Evolutionary conservation across 2,113 vertebrate genomes (phyloP).

Genomic region (Serilophus lunatus): DNA sequence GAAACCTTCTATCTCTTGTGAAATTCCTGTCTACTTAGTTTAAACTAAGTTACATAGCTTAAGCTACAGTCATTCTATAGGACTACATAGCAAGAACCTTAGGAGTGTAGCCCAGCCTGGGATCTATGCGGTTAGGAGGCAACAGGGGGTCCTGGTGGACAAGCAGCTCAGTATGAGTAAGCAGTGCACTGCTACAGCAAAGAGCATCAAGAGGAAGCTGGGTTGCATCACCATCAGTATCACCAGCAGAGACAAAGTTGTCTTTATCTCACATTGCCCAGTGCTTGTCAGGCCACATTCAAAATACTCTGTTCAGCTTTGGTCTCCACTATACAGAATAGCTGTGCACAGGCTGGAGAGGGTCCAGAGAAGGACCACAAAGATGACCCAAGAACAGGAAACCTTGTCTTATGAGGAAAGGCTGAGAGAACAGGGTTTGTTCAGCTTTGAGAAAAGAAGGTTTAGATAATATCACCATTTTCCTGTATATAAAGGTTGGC

Average conservation of each 20-base stretch:
- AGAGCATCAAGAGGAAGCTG: background rate
- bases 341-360: background rate
- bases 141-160: background rate
- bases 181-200: rapidly evolving
- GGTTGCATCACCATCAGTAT: background rate
- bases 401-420: background rate
- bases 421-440: background rate
- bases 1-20: too few relatives aligned
- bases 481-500: background rate
- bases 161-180: background rate
- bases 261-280: background rate
- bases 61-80: too few relatives aligned
- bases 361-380: background rate
- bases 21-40: too few relatives aligned
- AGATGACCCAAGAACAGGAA: background rate
- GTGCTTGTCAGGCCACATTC: background rate
- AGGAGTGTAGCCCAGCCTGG: background rate
- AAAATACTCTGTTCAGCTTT: background rate
- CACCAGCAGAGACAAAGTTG: background rate
- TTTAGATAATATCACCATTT: background rate
- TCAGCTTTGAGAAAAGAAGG: background rate
- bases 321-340: background rate
- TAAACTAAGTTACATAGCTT: too few relatives aligned
- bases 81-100: too few relatives aligned
- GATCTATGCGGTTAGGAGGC: background rate